Conservation (phyloP, 2,797 vertebrate species). For the Lateolabrax maculatus region DNA sequence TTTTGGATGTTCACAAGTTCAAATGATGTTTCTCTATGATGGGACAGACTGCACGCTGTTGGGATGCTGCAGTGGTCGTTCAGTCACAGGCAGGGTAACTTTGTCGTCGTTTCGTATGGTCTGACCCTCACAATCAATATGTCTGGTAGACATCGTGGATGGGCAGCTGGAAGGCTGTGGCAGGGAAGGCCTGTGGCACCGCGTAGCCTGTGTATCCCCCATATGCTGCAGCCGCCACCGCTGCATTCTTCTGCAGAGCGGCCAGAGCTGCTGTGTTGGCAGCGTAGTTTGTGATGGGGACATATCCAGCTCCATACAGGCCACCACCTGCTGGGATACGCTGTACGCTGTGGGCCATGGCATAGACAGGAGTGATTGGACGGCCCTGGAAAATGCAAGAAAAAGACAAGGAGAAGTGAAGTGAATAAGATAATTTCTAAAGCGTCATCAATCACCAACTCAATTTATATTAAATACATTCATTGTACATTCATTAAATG, state of each 20-base stretch:
- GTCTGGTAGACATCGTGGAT: conserved; percentile 97
- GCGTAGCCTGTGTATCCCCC: conserved; percentile 93
- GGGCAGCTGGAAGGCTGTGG: conserved; percentile 93
- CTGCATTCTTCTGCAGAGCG: conserved; percentile 95
- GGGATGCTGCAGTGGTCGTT: conserved; percentile 42
- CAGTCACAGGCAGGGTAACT: conserved; percentile 62
- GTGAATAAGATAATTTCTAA: conserved; percentile 7
- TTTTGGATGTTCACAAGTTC: conserved; percentile 45
- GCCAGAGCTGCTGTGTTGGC: conserved; percentile 91
- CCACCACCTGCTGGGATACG: conserved; percentile 90
- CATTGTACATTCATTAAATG: neutral
- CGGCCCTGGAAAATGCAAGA: conserved; percentile 87
- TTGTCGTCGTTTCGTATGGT: conserved; percentile 16
- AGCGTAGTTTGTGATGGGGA: conserved; percentile 91
- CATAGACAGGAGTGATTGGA: conserved; percentile 96
- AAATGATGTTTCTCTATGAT: conserved; percentile 43
- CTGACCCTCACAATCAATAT: conserved; percentile 85
- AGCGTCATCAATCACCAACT: neutral
- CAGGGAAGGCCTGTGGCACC: conserved; percentile 92
- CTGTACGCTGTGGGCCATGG: conserved; percentile 94
- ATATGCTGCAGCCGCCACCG: conserved; percentile 86
- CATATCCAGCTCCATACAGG: conserved; percentile 93
- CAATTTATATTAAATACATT: neutral
- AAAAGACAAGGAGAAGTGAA: neutral
- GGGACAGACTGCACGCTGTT: conserved; percentile 29